Base-by-base conservation (phyloP, 2,797 vertebrate species). In the Muscicapa striata region DNA sequence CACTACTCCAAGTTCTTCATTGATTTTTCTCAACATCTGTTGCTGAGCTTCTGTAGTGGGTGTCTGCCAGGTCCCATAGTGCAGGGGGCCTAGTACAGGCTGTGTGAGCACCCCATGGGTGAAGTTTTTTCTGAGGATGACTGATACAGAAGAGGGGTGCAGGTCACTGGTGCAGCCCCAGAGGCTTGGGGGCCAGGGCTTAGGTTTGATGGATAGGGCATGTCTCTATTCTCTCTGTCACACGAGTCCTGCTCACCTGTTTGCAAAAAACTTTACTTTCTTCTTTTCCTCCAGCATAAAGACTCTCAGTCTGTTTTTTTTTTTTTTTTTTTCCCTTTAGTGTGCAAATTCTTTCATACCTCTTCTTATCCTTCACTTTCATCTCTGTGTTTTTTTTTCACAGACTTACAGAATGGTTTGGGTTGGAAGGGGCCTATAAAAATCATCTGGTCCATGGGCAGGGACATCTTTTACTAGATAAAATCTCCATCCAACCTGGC, bases 81-180 rank as follows among this genome's bases (percentile, higher is more conserved):
- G 15, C 5, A 2, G 45, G 20, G 76, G 51, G 34, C 45, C 46
- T 54, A 54, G 41, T 3, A 10, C 54, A 43, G 51, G 45, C 24
- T 75, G 41, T 52, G 64, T 11, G 19, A 85, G 12, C 9, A 1
- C 23, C 30, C 32, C 11, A 1, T 16, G 16, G 0, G 0, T 21
- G 21, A 34, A 29, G 15, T 2, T 41, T 84, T 92, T 70, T n/a
- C n/a, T 2, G 2, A 51, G 69, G 14, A 10, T 0, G 0, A 29
- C 26, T 61, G 27, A 36, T 49, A 13, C 10, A 61, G 32, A 49
- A 38, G 22, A 61, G 13, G 20, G 46, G 9, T 17, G 34, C 7
- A 20, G 34, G 23, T 11, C 41, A 29, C 32, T 4, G 1, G 14
- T 85, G 62, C 48, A 54, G 19, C 18, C 34, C 5, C 9, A 5